A percentile compares a stretch with the other conserved stretches of the same genome.
Conservation (phyloP, 2,888 invertebrate genomes). For the Drosophila lacicola region DNA sequence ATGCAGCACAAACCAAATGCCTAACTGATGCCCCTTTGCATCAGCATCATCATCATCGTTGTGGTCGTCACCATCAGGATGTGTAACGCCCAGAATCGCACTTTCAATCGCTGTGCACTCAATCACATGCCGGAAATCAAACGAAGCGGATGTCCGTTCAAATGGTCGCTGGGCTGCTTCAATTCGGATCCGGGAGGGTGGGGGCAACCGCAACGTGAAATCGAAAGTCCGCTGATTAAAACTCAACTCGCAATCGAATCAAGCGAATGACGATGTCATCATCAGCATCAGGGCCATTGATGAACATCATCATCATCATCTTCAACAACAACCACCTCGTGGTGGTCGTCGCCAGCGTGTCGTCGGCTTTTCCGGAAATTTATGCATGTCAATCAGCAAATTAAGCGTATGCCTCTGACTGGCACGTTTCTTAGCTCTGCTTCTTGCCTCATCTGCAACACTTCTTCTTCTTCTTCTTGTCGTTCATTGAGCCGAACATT, state of each 20-base stretch:
- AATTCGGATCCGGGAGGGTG: not conserved
- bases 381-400: conserved; percentile 77
- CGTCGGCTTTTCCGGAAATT: conserved; percentile 73
- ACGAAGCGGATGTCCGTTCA: conserved; percentile 76
- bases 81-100: conserved; percentile 34
- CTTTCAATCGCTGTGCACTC: conserved; percentile 68
- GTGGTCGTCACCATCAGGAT: conserved; percentile 15
- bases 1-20: conserved; percentile 43
- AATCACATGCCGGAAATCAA: conserved; percentile 81
- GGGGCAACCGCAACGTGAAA: conserved; percentile 73
- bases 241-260: conserved; percentile 56
- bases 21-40: conserved; percentile 43
- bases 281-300: conserved; percentile 13
- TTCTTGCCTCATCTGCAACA: not conserved
- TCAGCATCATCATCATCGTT: conserved; percentile 8
- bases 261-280: conserved; percentile 13
- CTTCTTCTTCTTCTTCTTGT: not conserved
- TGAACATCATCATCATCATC: conserved; percentile 12
- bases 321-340: not conserved
- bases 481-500: conserved; percentile 25
- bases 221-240: conserved; percentile 78
- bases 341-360: conserved; percentile 44
- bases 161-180: conserved; percentile 60
- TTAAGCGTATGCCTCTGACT: conserved; percentile 57
- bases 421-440: conserved; percentile 33